phyloP scores from a whole-genome alignment of 2,113 vertebrate species.

The Rattus rattus region DNA sequence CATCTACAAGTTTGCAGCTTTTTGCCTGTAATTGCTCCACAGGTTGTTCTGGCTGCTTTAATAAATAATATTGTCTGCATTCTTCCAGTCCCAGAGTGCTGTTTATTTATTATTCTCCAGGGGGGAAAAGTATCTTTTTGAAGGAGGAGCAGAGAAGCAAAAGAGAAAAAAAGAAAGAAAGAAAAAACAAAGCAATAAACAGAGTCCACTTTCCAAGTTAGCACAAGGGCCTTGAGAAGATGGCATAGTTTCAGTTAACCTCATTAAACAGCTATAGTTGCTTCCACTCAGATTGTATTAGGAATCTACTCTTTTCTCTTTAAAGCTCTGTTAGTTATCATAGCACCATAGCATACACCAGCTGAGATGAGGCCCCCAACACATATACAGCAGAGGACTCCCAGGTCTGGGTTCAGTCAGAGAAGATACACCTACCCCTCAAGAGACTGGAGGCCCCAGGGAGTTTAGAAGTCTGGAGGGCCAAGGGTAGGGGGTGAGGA shows the following conservation, averaged over 20 bases:
- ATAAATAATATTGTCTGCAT: conserved; percentile 79
- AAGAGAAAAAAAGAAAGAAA: background rate
- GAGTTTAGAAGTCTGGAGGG: too few relatives aligned
- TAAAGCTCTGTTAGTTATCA: background rate
- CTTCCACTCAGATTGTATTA: background rate
- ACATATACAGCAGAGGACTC: too few relatives aligned
- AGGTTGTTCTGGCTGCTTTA: conserved; percentile 74
- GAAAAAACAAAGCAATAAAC: background rate
- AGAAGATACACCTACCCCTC: too few relatives aligned
- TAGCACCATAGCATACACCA: background rate
- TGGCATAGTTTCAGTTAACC: background rate
- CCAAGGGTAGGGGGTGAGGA: too few relatives aligned
- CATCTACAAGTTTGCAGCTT: conserved; percentile 70
- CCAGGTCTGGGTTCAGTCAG: too few relatives aligned
- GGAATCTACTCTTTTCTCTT: background rate
- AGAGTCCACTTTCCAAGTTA: background rate
- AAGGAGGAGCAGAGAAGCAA: background rate
- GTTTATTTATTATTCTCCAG: conserved; percentile 66
- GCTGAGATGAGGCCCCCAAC: too few relatives aligned
- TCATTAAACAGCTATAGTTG: background rate
- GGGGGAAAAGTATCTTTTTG: background rate
- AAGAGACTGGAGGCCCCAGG: too few relatives aligned
- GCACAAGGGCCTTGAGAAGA: background rate
- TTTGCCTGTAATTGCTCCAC: conserved; percentile 77
- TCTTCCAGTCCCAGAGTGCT: conserved; percentile 30